Conservation (phyloP, 2,888 invertebrate genomes). For the Cynaeus angustus region DNA sequence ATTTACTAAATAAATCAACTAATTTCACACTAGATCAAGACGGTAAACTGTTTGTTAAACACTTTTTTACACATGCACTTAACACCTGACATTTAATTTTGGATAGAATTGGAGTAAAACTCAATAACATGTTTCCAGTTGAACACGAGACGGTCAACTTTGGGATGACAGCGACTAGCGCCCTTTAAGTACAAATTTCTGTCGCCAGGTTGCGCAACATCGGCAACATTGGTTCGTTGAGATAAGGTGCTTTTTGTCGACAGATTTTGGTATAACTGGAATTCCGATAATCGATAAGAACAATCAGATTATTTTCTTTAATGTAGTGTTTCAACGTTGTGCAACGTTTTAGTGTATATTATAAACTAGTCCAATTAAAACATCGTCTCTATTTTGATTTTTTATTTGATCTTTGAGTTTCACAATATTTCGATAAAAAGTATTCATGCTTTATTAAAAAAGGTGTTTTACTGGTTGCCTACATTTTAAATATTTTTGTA, state of each 20-base stretch:
- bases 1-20: constrained; percentile 75
- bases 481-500: no score
- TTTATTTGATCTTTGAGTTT: no score
- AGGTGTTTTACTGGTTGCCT: no score
- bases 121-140: constrained; percentile 82
- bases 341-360: no score
- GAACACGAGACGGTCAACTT: constrained; percentile 66
- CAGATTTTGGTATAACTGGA: background rate
- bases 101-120: constrained; percentile 81
- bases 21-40: constrained; percentile 83
- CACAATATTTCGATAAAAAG: no score
- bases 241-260: background rate
- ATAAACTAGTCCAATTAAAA: no score
- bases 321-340: no score
- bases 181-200: constrained; percentile 19
- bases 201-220: constrained; percentile 39
- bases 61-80: constrained; percentile 82
- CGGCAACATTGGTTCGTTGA: constrained; percentile 18
- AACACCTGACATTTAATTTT: constrained; percentile 82
- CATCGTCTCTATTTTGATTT: no score
- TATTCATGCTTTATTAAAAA: no score
- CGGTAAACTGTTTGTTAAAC: constrained; percentile 84
- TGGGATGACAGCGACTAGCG: constrained; percentile 44
- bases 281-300: background rate
- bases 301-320: background rate